Evolutionary conservation across 53 echinoderm and acorn worm species (phyloP), one percentile per base, ranked within the genome.

Genomic region (Apostichopus leukothele): DNA sequence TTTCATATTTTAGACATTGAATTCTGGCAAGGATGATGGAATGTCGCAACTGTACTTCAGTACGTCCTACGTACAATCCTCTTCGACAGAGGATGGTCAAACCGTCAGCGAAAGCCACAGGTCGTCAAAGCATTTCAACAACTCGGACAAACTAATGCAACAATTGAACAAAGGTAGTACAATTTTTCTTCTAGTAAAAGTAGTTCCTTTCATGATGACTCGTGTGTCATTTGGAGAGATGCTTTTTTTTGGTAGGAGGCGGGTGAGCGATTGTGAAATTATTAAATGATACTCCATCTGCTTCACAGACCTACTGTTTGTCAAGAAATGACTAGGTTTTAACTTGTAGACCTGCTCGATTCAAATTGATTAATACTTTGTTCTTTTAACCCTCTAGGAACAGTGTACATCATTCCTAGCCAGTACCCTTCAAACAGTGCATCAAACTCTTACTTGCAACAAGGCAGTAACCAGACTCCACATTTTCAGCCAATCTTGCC

Each of bases 401-500:
- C 11, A 1, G 55, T 81, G 20, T 81, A 55, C 59, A n/a, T 81
- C 2, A 23, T 81, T 20, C 81, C 81, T n/a, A 81, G 23, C 54
- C 81, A 81, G 1, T 81, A 54, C 19, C 18, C 81, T 16, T 19
- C 55, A 4, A 81, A 18, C 54, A 81, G 81, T 81, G 54, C 71
- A 71, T 71, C 71, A 16, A n/a, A n/a, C 18, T 16, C 81, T 21
- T 81, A 7, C 21, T 23, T 81, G 23, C 81, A 55, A 21, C 81
- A 81, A 21, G 55, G 59, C 21, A 81, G 59, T 13, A 81, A 54
- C 22, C 54, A 54, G 54, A 81, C 55, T 59, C 55, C 54, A 81
- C 81, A 81, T 55, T 59, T 54, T 54, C 81, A 81, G 55, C 81
- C 81, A 81, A 81, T 81, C 81, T 81, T 81, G 81, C 81, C 81